Evolutionary conservation across 2,797 vertebrate genomes (phyloP).

Genomic region (Lindbergichthys nudifrons): DNA sequence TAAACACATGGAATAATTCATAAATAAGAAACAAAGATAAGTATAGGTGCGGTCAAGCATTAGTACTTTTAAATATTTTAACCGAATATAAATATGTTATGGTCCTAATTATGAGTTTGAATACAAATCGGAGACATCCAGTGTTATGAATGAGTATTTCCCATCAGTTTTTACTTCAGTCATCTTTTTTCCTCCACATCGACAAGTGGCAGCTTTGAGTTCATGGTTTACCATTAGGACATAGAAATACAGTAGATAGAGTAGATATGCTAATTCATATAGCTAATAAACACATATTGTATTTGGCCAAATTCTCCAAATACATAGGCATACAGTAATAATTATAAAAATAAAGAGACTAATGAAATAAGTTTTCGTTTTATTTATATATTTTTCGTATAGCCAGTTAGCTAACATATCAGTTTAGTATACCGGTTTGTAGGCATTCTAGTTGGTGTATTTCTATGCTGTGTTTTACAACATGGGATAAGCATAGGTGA

Average conservation of each 20-base stretch:
- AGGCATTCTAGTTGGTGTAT: not conserved
- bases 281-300: not conserved
- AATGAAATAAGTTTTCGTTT: not conserved
- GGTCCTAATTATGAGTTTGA: not conserved
- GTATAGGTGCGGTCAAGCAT: not conserved
- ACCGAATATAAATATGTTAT: not conserved
- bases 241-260: slow-evolving; percentile 42
- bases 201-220: slow-evolving; percentile 49
- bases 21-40: not conserved
- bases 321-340: too few relatives aligned
- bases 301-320: fast-evolving
- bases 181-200: slow-evolving; percentile 9
- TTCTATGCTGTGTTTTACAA: slow-evolving; percentile 46
- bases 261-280: not conserved
- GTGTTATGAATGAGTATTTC: slow-evolving; percentile 1
- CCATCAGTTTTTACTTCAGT: not conserved
- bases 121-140: slow-evolving; percentile 50
- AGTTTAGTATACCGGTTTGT: not conserved
- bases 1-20: not conserved
- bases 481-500: not conserved
- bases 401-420: not conserved
- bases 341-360: not conserved
- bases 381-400: not conserved
- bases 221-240: fast-evolving
- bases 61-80: not conserved